Evolutionary conservation across 2,113 vertebrate genomes (phyloP), one percentile per base, ranked within the genome.

Genomic region (Sinocyclocheilus rhinocerous): DNA sequence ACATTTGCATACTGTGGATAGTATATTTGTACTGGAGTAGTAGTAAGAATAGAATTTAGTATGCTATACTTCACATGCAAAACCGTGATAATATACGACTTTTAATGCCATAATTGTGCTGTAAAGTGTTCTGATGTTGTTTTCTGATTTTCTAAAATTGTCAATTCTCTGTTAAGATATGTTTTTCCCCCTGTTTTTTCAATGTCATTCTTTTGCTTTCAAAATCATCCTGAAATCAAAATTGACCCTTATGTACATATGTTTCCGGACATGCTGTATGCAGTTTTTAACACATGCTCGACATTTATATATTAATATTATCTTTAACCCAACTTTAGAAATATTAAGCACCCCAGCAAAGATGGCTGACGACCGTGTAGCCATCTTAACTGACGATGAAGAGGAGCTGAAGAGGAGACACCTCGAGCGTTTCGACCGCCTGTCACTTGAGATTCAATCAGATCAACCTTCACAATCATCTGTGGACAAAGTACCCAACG

Each of bases 341-440:
- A 73, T 36, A 78, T 88, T 70, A 99, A 65, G 9, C 20, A 42
- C 26, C 70, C 6, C 87, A 95, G 92, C 93, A 93, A 99, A 99
- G 98, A 94, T 97, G 72, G 93, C 95, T 15, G 95, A 97, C 76
- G 98, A 99, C 92, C 97, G 97, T 91, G 95, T 98, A 89, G 97
- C 97, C 87, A 99, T 99, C 91, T 93, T 99, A 90, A 97, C 97
- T 0, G 98, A 99, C 0, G 98, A 99, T 0, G 98, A 99, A 90
- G 98, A 99, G 86, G 97, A 99, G 0, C 96, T 96, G 89, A 99
- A 99, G 93, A 96, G 96, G 80, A 98, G 95, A 87, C 97, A 99
- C 2, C 93, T 95, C 0, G 97, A 97, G 83, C 95, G 96, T 26
- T 98, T 98, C 89, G 96, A 95, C 82, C 94, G 94, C 1, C 76